A percentile compares a stretch with the other conserved stretches of the same genome.
Conservation (phyloP, 1,140 invertebrate species). For the Trichoplusia ni region DNA sequence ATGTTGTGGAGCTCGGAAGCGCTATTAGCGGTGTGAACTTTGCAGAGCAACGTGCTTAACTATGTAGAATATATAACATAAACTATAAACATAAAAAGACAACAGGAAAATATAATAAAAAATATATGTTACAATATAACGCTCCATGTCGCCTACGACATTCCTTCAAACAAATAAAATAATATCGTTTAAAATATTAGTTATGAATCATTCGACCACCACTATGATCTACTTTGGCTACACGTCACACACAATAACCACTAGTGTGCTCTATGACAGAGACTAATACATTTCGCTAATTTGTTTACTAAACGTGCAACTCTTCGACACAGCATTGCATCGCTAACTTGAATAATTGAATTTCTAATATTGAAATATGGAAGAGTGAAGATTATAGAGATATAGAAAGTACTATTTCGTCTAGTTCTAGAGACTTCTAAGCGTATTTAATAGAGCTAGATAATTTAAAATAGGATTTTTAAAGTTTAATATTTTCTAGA, state of each 20-base stretch:
- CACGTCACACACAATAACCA: slow-evolving; percentile 65
- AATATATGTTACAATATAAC: slow-evolving; percentile 43
- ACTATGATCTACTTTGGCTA: slow-evolving; percentile 45
- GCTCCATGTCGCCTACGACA: slow-evolving; percentile 68
- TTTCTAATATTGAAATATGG: slow-evolving; percentile 74
- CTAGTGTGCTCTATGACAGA: slow-evolving; percentile 59
- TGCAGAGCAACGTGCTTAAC: slow-evolving; percentile 41
- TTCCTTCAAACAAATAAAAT: slow-evolving; percentile 67
- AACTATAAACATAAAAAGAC: slow-evolving; percentile 36
- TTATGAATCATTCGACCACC: slow-evolving; percentile 28
- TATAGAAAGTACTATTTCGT: slow-evolving; percentile 52
- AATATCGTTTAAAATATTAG: slow-evolving; percentile 27
- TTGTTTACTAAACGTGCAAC: slow-evolving; percentile 72
- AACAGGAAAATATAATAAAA: slow-evolving; percentile 44
- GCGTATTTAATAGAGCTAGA: slow-evolving; percentile 29
- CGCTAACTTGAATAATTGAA: slow-evolving; percentile 42
- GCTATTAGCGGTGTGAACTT: slow-evolving; percentile 46
- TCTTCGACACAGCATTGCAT: slow-evolving; percentile 55
- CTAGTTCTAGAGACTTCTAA: slow-evolving; percentile 61
- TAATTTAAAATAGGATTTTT: slow-evolving; percentile 22
- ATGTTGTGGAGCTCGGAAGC: slow-evolving; percentile 31
- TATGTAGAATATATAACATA: slow-evolving; percentile 49
- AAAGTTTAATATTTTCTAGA: slow-evolving; percentile 27
- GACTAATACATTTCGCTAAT: slow-evolving; percentile 58
- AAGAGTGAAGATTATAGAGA: slow-evolving; percentile 76